phyloP scores from a whole-genome alignment of 2,113 vertebrate genomes.

The Dromaius novaehollandiae region DNA sequence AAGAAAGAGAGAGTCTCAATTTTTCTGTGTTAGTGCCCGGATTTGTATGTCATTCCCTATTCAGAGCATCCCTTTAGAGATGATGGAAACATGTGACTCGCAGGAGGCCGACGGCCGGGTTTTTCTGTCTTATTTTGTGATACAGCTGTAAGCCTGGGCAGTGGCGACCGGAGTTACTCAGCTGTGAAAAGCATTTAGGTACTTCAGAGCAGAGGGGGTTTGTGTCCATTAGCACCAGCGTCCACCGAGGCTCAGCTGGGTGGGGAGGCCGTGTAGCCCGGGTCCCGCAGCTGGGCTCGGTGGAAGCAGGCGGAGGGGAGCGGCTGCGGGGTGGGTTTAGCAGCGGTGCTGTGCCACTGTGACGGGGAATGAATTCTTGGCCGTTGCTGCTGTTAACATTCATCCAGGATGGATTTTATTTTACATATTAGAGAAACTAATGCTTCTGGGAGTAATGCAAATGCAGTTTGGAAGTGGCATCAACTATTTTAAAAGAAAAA shows the following conservation, averaged over 20 bases:
- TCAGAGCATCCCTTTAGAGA: neutral
- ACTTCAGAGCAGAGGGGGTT: neutral
- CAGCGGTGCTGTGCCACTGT: neutral
- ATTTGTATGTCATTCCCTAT: neutral
- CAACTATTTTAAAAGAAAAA: neutral
- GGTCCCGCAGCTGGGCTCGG: constrained; percentile 12
- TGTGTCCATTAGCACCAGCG: neutral
- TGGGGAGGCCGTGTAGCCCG: neutral
- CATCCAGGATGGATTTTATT: neutral
- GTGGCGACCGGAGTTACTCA: neutral
- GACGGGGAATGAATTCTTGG: neutral
- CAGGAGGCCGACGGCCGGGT: fast-evolving
- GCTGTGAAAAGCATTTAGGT: constrained; percentile 20
- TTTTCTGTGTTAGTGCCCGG: neutral
- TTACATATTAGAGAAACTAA: neutral
- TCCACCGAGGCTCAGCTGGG: neutral
- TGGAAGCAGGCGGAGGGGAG: neutral
- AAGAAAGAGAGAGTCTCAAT: fast-evolving
- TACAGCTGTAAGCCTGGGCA: neutral
- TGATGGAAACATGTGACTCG: fast-evolving
- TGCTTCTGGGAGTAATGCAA: neutral
- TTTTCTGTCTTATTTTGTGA: neutral
- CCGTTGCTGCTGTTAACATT: neutral
- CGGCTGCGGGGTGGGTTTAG: neutral
- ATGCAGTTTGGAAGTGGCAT: neutral